Evolutionary conservation across 2,797 vertebrate species (phyloP).

Genomic region (Sorex maritimensis): DNA sequence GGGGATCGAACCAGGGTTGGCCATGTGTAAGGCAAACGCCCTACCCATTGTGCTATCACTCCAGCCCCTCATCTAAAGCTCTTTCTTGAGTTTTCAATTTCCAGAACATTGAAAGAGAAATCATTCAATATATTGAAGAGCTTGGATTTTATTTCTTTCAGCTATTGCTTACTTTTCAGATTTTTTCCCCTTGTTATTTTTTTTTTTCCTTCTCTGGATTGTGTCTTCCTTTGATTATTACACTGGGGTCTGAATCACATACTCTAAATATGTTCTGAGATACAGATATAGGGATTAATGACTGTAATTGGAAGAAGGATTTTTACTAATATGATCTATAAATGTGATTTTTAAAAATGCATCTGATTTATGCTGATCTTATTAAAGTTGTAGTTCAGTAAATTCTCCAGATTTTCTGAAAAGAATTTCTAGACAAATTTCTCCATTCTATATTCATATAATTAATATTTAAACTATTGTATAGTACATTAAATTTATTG

Average conservation of each 20-base stretch:
- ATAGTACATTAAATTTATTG: constrained; percentile 66
- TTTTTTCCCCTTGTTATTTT: constrained; percentile 16
- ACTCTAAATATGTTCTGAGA: constrained; percentile 68
- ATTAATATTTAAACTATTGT: constrained; percentile 82
- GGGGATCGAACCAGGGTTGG: too few species aligned
- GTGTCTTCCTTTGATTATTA: constrained; percentile 60
- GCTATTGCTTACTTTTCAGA: constrained; percentile 51
- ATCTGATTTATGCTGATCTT: constrained; percentile 70
- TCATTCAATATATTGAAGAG: background rate
- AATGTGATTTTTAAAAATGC: constrained; percentile 68
- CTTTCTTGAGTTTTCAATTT: constrained; percentile 4
- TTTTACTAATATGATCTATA: constrained; percentile 58
- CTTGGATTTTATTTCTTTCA: constrained; percentile 60
- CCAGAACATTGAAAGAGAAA: constrained; percentile 6
- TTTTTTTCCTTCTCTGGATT: constrained; percentile 65
- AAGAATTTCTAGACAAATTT: constrained; percentile 73
- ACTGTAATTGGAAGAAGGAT: constrained; percentile 62
- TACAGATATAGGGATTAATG: constrained; percentile 60
- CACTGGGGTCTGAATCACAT: constrained; percentile 65
- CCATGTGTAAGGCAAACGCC: too few species aligned
- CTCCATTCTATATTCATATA: constrained; percentile 70
- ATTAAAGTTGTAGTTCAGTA: constrained; percentile 80
- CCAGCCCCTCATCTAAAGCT: background rate
- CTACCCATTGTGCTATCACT: too few species aligned
- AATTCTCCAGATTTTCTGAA: constrained; percentile 71